Base-by-base conservation (phyloP, 2,797 vertebrate species). In the Australoheros facetus region DNA sequence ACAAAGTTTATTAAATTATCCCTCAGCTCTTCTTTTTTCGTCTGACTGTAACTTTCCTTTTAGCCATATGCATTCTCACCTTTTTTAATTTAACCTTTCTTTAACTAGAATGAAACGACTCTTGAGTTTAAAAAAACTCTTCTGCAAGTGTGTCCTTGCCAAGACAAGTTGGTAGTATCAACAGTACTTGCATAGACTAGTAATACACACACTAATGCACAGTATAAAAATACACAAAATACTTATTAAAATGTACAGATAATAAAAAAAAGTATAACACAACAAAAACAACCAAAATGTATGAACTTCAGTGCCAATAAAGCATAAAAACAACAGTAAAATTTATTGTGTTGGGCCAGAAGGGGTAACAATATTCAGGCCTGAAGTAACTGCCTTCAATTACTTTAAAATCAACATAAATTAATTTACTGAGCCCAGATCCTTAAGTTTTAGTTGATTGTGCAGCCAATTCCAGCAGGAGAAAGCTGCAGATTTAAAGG, bases 381-480 rank as follows among this genome's bases (percentile, higher is more conserved):
- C 23, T 16, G 19, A 26, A 66, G 62, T 48, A 66, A 48, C 23
- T 48, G 42, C 23, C 16, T 66, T 42, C 28, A 66, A 39, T 39
- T 66, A 17, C 11, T 66, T 66, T 48, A 48, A 66, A 66, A 66
- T 30, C 62, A 5, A 9, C 23, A 19, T 66, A 30, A 66, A 48
- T 66, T 48, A 2, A 30, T 66, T 66, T 28, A 66, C 23, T 48
- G 23, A 12, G 48, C 7, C 17, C 7, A 9, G 48, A 19, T 51
- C 17, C 48, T 51, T 19, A 9, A 1, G 17, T 19, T 19, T 51
- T 19, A 51, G 42, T 10, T 13, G 42, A 48, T 30, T 19, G 30
- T 51, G 42, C 19, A 48, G 42, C 16, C 12, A 3, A 30, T 69
- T 69, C 23, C 48, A 26, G 39, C 11, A 42, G 48, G 28, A 48